A percentile compares a stretch with the other conserved stretches of the same genome.
These are phyloP conservation scores for Aldrovandia affinis DNA, from an alignment of 2,797 vertebrate species.

Conservation along the genomic window DNA sequence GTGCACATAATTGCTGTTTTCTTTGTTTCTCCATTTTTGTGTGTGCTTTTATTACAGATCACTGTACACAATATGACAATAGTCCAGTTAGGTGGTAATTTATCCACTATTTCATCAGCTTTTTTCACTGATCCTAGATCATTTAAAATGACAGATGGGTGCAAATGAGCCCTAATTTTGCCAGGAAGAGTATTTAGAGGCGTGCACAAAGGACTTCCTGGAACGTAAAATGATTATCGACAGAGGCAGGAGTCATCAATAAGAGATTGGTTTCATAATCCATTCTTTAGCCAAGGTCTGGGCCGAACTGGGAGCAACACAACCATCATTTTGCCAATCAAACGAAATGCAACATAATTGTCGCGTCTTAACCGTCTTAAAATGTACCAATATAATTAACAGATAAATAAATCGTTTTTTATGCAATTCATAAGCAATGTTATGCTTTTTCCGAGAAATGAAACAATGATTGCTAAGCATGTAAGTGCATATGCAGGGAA, in stretches of 20 bases:
- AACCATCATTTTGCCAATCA: not conserved
- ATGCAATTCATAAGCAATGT: too few species aligned
- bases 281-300: not conserved
- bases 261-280: constrained; percentile 10
- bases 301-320: not conserved
- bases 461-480: not conserved
- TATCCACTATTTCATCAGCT: not conserved
- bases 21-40: not conserved
- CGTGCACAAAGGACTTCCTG: not conserved
- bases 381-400: not conserved
- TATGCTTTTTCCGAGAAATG: not conserved
- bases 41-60: not conserved
- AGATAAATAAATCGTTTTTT: too few species aligned
- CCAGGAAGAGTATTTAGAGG: not conserved
- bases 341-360: not conserved
- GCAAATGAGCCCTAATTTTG: not conserved
- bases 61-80: not conserved
- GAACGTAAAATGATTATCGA: constrained; percentile 14
- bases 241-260: not conserved
- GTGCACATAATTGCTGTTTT: not conserved
- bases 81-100: not conserved
- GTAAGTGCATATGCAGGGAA: not conserved
- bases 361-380: not conserved
- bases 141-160: not conserved
- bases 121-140: not conserved